Percentiles rank a stretch among this genome's conserved stretches.
Evolutionary conservation across 2,113 vertebrate species (phyloP).

Genomic region (Glareola pratincola): DNA sequence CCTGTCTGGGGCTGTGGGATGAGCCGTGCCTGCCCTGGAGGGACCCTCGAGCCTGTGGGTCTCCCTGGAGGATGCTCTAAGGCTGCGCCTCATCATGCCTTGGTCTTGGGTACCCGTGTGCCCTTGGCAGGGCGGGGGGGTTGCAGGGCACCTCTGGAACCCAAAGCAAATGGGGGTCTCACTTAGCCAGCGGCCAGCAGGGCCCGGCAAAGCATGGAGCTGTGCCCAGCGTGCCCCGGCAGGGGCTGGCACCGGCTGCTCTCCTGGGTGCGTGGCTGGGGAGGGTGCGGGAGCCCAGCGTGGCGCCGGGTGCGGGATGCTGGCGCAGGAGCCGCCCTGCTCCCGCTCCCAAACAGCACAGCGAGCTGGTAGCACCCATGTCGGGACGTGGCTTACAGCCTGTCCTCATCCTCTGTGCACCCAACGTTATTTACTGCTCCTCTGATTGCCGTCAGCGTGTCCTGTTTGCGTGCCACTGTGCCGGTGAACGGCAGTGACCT

Average conservation of each 20-base stretch:
- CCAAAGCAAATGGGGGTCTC: rapidly evolving
- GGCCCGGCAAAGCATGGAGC: rapidly evolving
- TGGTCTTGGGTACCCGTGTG: rapidly evolving
- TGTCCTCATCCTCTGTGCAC: rapidly evolving
- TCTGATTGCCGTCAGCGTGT: neutral
- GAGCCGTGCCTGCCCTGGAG: neutral
- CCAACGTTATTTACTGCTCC: neutral
- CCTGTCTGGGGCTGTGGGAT: neutral
- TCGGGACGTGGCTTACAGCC: neutral
- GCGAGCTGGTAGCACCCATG: neutral
- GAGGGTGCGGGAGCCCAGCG: neutral
- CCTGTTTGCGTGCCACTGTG: rapidly evolving
- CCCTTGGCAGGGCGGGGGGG: neutral
- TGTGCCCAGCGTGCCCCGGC: rapidly evolving
- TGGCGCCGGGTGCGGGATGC: rapidly evolving
- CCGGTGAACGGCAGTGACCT: neutral
- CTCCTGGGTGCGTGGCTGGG: rapidly evolving
- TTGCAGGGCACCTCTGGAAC: neutral
- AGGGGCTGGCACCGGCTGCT: neutral
- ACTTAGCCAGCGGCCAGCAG: neutral
- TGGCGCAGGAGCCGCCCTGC: rapidly evolving
- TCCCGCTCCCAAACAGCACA: rapidly evolving
- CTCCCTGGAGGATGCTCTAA: neutral
- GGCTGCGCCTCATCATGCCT: rapidly evolving
- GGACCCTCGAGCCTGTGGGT: rapidly evolving